Conservation (phyloP, 2,888 invertebrate genomes). For the Eristalis intricaria region DNA sequence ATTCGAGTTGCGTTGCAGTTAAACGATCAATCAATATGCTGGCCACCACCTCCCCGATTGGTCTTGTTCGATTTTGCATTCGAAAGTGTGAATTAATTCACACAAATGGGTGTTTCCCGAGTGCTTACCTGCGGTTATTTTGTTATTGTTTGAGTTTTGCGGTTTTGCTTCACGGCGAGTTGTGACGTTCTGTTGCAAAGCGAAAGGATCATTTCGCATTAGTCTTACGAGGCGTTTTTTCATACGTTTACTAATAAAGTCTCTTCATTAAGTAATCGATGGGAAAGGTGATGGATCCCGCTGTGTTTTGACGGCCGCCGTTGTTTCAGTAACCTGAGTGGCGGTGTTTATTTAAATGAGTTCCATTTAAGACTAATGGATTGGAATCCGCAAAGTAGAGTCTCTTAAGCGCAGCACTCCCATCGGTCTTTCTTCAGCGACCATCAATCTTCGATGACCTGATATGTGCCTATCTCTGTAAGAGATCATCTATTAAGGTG, state of each 20-base stretch:
- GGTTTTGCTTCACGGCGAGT: too few relatives aligned
- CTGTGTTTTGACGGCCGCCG: slow-evolving; percentile 8
- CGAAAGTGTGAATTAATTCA: not conserved
- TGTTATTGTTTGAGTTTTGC: too few relatives aligned
- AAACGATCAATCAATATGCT: too few relatives aligned
- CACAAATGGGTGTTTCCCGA: not conserved
- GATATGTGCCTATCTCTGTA: not conserved
- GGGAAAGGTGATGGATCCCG: not conserved
- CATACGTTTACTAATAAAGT: not conserved
- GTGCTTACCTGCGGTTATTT: not conserved
- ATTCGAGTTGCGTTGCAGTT: too few relatives aligned
- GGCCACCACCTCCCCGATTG: too few relatives aligned
- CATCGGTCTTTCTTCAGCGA: slow-evolving; percentile 6
- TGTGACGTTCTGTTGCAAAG: not conserved
- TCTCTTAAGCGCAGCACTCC: slow-evolving; percentile 27
- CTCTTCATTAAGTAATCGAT: not conserved
- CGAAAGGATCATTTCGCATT: not conserved
- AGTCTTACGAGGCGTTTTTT: not conserved
- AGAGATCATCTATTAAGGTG: not conserved
- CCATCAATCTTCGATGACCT: slow-evolving; percentile 17
- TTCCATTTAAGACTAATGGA: slow-evolving; percentile 12
- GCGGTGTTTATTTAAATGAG: slow-evolving; percentile 23
- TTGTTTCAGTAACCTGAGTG: slow-evolving; percentile 1
- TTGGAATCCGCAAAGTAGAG: slow-evolving; percentile 6
- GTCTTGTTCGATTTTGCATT: not conserved